Evolutionary conservation across 2,888 invertebrate genomes (phyloP).

Genomic region (Ornithoptera priamus): DNA sequence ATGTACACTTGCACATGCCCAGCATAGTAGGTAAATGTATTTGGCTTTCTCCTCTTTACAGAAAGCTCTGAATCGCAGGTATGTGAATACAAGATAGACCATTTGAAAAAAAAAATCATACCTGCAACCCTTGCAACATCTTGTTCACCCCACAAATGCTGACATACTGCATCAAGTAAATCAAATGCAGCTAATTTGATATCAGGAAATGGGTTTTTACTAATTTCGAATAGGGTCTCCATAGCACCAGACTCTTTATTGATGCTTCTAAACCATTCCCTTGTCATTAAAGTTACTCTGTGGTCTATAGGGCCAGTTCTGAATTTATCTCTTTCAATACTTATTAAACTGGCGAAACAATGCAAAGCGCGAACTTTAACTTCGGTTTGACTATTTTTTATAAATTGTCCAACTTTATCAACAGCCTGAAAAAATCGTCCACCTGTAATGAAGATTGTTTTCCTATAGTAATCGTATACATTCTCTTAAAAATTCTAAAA

Average conservation of each 20-base stretch:
- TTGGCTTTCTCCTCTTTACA: no score
- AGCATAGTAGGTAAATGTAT: no score
- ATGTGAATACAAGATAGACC: no score
- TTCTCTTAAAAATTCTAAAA: no score
- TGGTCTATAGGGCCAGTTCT: constrained; percentile 62
- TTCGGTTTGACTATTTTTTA: constrained; percentile 82
- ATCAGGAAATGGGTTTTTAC: constrained; percentile 90
- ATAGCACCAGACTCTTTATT: constrained; percentile 72
- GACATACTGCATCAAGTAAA: constrained; percentile 83
- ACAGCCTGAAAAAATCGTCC: constrained; percentile 74
- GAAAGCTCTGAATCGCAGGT: no score
- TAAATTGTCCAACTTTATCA: constrained; percentile 78
- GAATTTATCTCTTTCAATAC: constrained; percentile 61
- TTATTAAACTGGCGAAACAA: constrained; percentile 81
- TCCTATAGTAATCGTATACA: neutral
- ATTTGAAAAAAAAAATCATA: constrained; percentile 39
- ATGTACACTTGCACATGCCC: no score
- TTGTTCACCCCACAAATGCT: constrained; percentile 89
- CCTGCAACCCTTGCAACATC: constrained; percentile 86
- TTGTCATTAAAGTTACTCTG: constrained; percentile 71
- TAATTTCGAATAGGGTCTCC: constrained; percentile 81
- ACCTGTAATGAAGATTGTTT: constrained; percentile 45
- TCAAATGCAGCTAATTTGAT: constrained; percentile 84
- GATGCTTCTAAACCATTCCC: constrained; percentile 74
- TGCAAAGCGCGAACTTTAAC: constrained; percentile 84